Base-by-base conservation (phyloP, 2,113 vertebrate species). In the Amphilophus citrinellus region DNA sequence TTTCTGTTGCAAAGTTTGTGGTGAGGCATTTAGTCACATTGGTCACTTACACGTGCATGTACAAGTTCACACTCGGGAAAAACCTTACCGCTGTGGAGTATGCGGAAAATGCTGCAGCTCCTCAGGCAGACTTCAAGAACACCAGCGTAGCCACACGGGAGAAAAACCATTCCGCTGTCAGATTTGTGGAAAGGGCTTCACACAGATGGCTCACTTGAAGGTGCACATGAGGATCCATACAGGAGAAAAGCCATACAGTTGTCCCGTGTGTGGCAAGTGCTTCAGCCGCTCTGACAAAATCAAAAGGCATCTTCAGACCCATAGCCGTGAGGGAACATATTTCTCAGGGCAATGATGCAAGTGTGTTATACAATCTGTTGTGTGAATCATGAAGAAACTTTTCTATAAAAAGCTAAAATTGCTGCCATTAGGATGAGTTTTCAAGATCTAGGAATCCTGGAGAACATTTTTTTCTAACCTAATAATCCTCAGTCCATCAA, bases 271-370 rank as follows among this genome's bases (percentile, higher is more conserved):
- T 15, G 95, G 95, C 62, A 95, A 95, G 82, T 95, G 95, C 87
- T 95, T 95, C 81, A 95, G 95, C 76, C 95, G 95, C 27, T 95
- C 95, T 17, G 95, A 95, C 92, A 95, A 95, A 92, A 95, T 95
- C 79, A 95, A 95, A 89, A 87, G 95, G 82, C 95, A 95, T 83
- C 94, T 95, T 15, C 95, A 95, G 91, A 95, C 95, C 77, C 95
- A 95, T 63, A 95, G 90, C 82, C 94, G 94, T 0, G 95, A 95
- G 77, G 95, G 95, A 83, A 91, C 92, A 4, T 95, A 95, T 76
- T 95, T 95, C 86, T 93, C 95, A 86, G 94, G 94, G 65, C 94
- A 95, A 90, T 95, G 88, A 94, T 84, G 76, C 35, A 65, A 44
- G 22, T 57, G 61, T 85, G 57, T 84, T 75, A 18, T 84, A 87